Evolutionary conservation across 2,888 invertebrate species (phyloP).

Genomic region (Aricia artaxerxes): DNA sequence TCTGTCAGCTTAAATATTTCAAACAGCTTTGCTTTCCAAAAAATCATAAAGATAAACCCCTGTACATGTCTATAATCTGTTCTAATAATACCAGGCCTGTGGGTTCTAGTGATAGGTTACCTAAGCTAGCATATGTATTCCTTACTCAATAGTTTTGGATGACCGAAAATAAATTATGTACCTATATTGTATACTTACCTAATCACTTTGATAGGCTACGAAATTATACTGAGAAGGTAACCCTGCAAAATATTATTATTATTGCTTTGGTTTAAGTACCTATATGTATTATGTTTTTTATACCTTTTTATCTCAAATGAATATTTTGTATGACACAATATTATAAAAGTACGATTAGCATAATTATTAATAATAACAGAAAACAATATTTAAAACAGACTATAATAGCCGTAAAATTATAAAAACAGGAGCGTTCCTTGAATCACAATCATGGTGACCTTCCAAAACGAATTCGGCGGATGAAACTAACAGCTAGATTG

Average conservation of each 20-base stretch:
- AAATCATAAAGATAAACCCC: conserved; percentile 3
- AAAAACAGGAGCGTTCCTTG: conserved; percentile 61
- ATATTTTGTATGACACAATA: neutral
- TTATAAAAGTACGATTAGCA: neutral
- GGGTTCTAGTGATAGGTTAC: no score
- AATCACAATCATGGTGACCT: conserved; percentile 63
- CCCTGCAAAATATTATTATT: no score
- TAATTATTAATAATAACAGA: neutral
- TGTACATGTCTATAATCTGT: neutral
- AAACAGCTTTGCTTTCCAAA: neutral
- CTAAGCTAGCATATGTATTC: no score
- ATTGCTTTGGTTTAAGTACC: no score
- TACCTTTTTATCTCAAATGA: neutral
- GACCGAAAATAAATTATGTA: no score
- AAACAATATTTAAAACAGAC: neutral
- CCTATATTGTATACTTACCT: no score
- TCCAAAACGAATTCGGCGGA: conserved; percentile 48
- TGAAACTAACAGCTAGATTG: conserved; percentile 39
- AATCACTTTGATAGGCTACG: no score
- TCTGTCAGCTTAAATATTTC: neutral
- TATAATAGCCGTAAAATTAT: conserved; percentile 61
- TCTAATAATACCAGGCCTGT: neutral
- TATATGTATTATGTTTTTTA: no score
- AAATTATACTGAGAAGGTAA: no score
- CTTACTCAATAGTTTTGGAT: no score